phyloP scores from a whole-genome alignment of 30 jellyfish, hydroid and myxozoan species.

The Chrysaora quinquecirrha region DNA sequence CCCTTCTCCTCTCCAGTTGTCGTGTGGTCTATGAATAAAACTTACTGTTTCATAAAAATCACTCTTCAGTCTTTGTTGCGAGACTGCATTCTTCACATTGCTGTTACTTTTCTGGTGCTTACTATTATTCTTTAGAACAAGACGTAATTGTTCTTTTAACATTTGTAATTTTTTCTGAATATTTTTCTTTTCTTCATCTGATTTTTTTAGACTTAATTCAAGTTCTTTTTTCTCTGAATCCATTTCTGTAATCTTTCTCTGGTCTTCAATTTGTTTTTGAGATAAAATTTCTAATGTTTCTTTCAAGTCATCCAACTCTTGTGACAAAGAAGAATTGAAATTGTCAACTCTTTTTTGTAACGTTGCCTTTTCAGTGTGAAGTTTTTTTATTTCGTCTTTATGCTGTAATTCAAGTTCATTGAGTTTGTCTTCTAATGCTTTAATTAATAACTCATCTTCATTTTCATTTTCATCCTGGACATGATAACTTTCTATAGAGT shows the following conservation, averaged over 20 bases:
- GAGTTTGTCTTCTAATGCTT: constrained; percentile 37
- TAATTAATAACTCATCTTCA: neutral
- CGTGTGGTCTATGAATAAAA: too few species aligned
- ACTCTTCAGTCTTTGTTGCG: neutral
- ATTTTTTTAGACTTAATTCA: constrained; percentile 18
- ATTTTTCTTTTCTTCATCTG: constrained; percentile 28
- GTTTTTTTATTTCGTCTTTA: constrained; percentile 30
- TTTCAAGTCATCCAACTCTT: constrained; percentile 55
- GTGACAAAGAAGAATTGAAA: constrained; percentile 37
- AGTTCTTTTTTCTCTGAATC: constrained; percentile 24
- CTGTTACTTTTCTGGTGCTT: too few species aligned
- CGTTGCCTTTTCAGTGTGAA: constrained; percentile 24
- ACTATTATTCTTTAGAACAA: constrained; percentile 25
- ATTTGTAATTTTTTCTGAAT: constrained; percentile 20
- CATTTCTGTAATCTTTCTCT: constrained; percentile 17
- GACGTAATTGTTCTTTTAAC: constrained; percentile 34
- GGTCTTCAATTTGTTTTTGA: constrained; percentile 19
- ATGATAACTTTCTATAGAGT: too few species aligned
- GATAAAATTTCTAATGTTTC: constrained; percentile 27
- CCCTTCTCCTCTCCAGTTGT: too few species aligned
- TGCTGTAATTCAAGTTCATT: constrained; percentile 19
- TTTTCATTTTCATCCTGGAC: neutral
- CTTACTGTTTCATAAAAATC: constrained; percentile 35
- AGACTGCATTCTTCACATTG: neutral
- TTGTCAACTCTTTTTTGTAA: constrained; percentile 32